Evolutionary conservation across 2,888 invertebrate genomes (phyloP), one percentile per base, ranked within the genome.

Genomic region (Apodemia zela): DNA sequence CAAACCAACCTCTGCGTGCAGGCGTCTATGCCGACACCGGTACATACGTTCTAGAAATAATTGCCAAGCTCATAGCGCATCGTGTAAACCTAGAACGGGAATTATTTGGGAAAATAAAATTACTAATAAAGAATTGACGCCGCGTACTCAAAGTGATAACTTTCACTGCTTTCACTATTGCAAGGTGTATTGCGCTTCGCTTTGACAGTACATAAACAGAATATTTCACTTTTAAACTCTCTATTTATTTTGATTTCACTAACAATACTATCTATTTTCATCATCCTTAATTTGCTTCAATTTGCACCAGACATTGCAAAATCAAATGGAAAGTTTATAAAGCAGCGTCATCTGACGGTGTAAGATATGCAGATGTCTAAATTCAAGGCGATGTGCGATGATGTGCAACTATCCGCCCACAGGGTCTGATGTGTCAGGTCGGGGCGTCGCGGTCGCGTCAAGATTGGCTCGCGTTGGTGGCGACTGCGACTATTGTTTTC

Each of bases 131-230:
- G 75, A 79, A 74, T 73, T 73, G 67, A 71, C 67, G 70, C 72
- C 72, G 69, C 65, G 59, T 65, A 66, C 62, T 67, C 63, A 49
- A 58, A 63, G 63, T 73, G 73, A 79, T 78, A 72, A 87, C 89
- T 90, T 90, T 90, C 90, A 85, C 90, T 87, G 85, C 88, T 90
- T 90, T 90, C 90, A 85, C 89, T 84, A 77, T 80, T 79, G 72
- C 76, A 77, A 77, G 75, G 76, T 79, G 79, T 80, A 80, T 69
- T 74, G 81, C 76, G 79, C 79, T 75, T 80, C 81, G 81, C 73
- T 72, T 76, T 72, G 78, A 76, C 72, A 70, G 75, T 78, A 75
- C 71, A 75, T 77, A 74, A 77, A 77, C 75, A 76, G 71, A 72
- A 73, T 71, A 67, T 63, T 75, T 71, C 73, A 63, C 69, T 73